A percentile compares a stretch with the other conserved stretches of the same genome.
phyloP scores from a whole-genome alignment of 37 sponge, comb jelly and placozoan species.

The Halisarca cf. caerulea region DNA sequence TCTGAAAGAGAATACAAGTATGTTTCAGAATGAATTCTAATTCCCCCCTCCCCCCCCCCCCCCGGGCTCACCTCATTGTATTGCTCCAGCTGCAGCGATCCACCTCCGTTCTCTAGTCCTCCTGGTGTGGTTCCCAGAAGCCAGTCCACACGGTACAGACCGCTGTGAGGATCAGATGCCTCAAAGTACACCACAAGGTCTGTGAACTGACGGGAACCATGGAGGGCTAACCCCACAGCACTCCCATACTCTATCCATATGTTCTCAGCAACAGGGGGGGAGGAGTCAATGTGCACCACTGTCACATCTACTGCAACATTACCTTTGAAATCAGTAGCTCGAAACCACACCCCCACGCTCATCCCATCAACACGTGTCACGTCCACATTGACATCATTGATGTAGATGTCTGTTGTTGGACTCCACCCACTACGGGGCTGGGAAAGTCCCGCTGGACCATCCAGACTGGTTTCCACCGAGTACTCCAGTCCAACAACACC shows the following conservation, averaged over 20 bases:
- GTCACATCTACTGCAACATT: constrained; percentile 38
- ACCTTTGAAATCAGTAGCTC: constrained; percentile 52
- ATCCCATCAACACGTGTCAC: constrained; percentile 55
- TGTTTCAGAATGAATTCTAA: background rate
- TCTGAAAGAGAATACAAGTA: background rate
- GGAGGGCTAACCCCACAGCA: constrained; percentile 31
- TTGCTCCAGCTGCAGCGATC: constrained; percentile 4
- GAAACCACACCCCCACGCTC: constrained; percentile 69
- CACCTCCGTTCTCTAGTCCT: constrained; percentile 35
- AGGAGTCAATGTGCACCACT: constrained; percentile 70
- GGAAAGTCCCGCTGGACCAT: constrained; percentile 20
- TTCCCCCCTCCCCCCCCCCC: background rate
- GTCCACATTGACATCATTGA: constrained; percentile 28
- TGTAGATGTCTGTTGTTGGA: constrained; percentile 43
- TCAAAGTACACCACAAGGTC: constrained; percentile 47
- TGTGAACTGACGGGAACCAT: constrained; percentile 38
- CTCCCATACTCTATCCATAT: constrained; percentile 51
- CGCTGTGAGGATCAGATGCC: constrained; percentile 66
- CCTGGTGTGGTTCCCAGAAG: constrained; percentile 49
- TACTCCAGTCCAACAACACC: constrained; percentile 59
- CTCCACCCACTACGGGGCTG: constrained; percentile 27
- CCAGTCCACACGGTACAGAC: constrained; percentile 54
- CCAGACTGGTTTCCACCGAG: constrained; percentile 30
- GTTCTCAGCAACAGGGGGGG: constrained; percentile 51
- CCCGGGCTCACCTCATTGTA: too few relatives aligned